Conservation (phyloP, 2,113 vertebrate species). For the Ahaetulla prasina region DNA sequence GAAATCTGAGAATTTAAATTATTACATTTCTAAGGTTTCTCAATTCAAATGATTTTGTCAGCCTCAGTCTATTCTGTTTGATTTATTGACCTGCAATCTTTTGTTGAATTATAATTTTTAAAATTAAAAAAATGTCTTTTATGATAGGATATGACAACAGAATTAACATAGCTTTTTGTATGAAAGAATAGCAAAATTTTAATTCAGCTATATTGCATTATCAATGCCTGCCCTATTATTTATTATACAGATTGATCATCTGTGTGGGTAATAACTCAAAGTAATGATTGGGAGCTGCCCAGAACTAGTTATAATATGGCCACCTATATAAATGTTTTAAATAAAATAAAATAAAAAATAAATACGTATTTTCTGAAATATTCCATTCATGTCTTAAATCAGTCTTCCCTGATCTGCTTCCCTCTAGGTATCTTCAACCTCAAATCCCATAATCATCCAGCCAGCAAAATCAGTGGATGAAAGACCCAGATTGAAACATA, state of each 20-base stretch:
- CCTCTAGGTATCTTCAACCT: background rate
- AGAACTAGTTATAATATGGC: background rate
- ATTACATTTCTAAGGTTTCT: background rate
- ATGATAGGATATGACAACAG: background rate
- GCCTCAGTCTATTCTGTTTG: background rate
- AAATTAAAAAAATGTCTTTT: background rate
- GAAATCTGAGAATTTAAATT: background rate
- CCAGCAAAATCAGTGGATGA: background rate
- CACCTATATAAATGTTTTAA: background rate
- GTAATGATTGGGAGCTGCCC: background rate
- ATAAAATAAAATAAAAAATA: background rate
- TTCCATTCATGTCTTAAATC: background rate
- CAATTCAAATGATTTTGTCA: background rate
- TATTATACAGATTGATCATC: background rate
- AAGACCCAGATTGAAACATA: background rate
- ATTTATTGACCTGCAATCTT: background rate
- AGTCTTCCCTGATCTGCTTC: background rate
- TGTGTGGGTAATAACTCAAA: background rate
- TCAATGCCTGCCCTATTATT: background rate
- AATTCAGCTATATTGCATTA: background rate
- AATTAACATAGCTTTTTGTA: background rate
- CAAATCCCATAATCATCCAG: background rate
- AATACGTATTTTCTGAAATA: background rate
- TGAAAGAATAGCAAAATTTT: background rate
- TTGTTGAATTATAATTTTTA: background rate